Evolutionary conservation across 2,888 invertebrate species (phyloP).

Genomic region (Panzeria rudis): DNA sequence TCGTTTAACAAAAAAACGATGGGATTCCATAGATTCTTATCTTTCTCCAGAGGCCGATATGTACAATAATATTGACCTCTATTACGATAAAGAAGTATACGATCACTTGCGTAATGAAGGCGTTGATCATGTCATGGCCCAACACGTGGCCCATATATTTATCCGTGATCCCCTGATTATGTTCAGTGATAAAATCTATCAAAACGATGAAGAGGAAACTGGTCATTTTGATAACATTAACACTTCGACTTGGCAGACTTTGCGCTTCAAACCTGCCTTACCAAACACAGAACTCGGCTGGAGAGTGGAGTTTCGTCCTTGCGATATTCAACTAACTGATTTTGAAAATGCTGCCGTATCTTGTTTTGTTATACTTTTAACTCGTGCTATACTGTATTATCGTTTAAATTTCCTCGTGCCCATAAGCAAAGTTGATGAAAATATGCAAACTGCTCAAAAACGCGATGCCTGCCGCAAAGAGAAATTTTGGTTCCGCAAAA

Average conservation of each 20-base stretch:
- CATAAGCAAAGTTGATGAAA: constrained; percentile 98
- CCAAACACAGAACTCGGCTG: constrained; percentile 98
- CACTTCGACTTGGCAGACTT: constrained; percentile 99
- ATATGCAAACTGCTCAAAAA: constrained; percentile 97
- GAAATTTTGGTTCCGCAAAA: constrained; percentile 97
- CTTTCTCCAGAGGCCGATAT: constrained; percentile 94
- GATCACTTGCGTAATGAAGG: constrained; percentile 92
- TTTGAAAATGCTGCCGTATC: constrained; percentile 99
- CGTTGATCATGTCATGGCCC: constrained; percentile 96
- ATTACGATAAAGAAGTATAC: constrained; percentile 93
- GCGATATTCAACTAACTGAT: constrained; percentile 98
- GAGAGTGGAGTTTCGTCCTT: constrained; percentile 99
- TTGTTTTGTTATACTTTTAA: constrained; percentile 98
- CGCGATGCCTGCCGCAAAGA: constrained; percentile 92
- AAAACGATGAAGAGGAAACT: constrained; percentile 95
- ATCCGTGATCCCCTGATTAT: constrained; percentile 98
- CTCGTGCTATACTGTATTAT: constrained; percentile 98
- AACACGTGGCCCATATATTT: constrained; percentile 98
- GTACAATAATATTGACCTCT: constrained; percentile 97
- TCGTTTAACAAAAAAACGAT: constrained; percentile 96
- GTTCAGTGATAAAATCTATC: constrained; percentile 97
- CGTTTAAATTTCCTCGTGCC: constrained; percentile 98
- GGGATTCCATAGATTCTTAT: constrained; percentile 99
- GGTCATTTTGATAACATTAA: constrained; percentile 99
- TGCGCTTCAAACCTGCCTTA: constrained; percentile 99